Evolutionary conservation across 2,797 vertebrate genomes (phyloP), one percentile per base, ranked within the genome.

Genomic region (Rhincodon typus): DNA sequence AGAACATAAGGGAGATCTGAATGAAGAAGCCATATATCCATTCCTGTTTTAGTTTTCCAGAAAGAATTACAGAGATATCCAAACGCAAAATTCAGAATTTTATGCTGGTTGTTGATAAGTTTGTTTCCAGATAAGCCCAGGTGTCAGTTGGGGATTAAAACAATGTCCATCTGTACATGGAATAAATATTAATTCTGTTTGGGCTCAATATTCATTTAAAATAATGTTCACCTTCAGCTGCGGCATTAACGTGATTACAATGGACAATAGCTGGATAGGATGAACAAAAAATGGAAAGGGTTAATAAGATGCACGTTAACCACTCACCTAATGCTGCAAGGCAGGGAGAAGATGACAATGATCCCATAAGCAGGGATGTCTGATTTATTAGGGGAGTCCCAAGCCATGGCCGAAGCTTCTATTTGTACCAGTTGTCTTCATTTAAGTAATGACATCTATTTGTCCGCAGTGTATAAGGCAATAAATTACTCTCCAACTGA

Each of bases 301-400:
- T 69, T 67, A 93, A 42, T 69, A 23, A 93, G 90, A 93, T 93
- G 34, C 90, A 69, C 25, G 90, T 67, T 67, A 93, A 93, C 57
- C 17, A 23, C 42, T 69, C 66, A 42, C 90, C 66, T 93, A 67
- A 67, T 38, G 90, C 90, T 69, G 90, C 25, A n/a, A 69, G 42
- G 53, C 15, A 62, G 53, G 34, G 97, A 97, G 96, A 98, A 98
- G 97, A 97, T 98, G 98, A 98, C 98, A 98, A 97, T 97, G 98
- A 99, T 99, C 99, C 99, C 98, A 98, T 98, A 98, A 98, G 98
- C 97, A 97, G 97, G 96, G 98, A 98, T 98, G 98, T 98, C 98
- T 99, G 98, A 99, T 98, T 98, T 98, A 98, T 98, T 99, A 98
- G 98, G 99, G 99, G n/a, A n/a, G 38, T 93, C 90, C 66, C 62